A percentile compares a stretch with the other conserved stretches of the same genome.
Conservation (phyloP, 2,797 vertebrate genomes). For the Cossypha heuglini region DNA sequence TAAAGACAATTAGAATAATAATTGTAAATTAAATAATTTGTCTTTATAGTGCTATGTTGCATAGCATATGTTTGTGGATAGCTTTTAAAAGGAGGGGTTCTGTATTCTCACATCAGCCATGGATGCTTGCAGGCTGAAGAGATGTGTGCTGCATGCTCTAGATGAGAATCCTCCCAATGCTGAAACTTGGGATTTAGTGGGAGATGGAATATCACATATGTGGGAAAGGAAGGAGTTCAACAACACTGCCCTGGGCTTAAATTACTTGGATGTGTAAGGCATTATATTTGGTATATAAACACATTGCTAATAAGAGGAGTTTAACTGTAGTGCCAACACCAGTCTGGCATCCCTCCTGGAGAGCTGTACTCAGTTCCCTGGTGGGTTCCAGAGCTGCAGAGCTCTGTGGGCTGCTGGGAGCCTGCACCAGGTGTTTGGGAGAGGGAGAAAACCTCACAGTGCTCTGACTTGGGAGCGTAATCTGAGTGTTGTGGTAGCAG, state of each 20-base stretch:
- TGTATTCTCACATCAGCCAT: not conserved
- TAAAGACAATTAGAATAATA: not conserved
- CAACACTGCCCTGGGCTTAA: not conserved
- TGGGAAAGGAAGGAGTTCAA: not conserved
- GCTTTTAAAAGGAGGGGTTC: not conserved
- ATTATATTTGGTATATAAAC: not conserved
- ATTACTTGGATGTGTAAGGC: not conserved
- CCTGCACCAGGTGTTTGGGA: not conserved
- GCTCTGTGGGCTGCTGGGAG: not conserved
- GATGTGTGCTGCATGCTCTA: accelerated
- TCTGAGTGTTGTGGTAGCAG: not conserved
- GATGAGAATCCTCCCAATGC: not conserved
- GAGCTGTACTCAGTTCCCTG: accelerated
- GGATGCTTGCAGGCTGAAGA: not conserved
- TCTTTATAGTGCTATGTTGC: not conserved
- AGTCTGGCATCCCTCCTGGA: not conserved
- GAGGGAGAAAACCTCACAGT: not conserved
- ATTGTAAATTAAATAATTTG: not conserved
- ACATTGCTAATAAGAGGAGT: not conserved
- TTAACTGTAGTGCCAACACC: not conserved
- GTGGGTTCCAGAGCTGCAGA: not conserved
- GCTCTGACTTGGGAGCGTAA: accelerated
- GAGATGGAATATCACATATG: not conserved
- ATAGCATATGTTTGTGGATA: not conserved
- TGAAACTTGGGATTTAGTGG: not conserved